These are phyloP conservation scores for Lasius platythorax DNA, from an alignment of 2,888 invertebrate genomes.

Conservation along the genomic window DNA sequence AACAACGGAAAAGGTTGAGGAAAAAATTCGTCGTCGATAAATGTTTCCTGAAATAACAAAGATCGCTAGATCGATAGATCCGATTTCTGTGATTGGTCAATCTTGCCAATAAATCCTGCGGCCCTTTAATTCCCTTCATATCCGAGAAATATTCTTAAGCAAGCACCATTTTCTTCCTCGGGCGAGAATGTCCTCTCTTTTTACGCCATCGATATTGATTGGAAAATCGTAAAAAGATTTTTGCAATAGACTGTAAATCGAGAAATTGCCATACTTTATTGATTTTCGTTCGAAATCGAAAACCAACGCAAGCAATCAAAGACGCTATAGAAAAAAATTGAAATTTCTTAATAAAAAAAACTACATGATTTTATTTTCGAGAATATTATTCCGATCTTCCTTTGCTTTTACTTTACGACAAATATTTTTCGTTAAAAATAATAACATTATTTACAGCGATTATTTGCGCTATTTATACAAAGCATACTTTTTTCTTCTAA, in stretches of 20 bases:
- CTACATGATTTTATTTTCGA: conserved; percentile 13
- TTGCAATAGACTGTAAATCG: conserved; percentile 1
- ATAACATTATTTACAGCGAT: background rate
- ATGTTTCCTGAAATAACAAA: conserved; percentile 1
- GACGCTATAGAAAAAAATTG: background rate
- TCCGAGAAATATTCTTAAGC: conserved; percentile 33
- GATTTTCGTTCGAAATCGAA: no score
- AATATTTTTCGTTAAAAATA: conserved; percentile 17
- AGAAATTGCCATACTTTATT: conserved; percentile 9
- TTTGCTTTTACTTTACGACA: background rate
- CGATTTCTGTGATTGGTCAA: background rate
- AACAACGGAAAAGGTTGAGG: background rate
- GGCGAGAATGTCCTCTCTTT: background rate
- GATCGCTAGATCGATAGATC: background rate
- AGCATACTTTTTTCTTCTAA: background rate
- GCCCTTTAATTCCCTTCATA: conserved; percentile 6
- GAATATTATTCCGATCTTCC: background rate
- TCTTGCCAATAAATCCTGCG: background rate
- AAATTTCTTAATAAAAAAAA: conserved; percentile 18
- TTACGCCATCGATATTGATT: conserved; percentile 6
- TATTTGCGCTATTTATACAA: background rate
- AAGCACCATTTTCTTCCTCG: background rate
- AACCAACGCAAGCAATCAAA: no score
- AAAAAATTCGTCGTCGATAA: background rate
- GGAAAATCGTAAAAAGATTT: conserved; percentile 26